These are phyloP conservation scores for Phanerotoma sp. DNA, from an alignment of 2,888 invertebrate genomes.

Conservation along the genomic window DNA sequence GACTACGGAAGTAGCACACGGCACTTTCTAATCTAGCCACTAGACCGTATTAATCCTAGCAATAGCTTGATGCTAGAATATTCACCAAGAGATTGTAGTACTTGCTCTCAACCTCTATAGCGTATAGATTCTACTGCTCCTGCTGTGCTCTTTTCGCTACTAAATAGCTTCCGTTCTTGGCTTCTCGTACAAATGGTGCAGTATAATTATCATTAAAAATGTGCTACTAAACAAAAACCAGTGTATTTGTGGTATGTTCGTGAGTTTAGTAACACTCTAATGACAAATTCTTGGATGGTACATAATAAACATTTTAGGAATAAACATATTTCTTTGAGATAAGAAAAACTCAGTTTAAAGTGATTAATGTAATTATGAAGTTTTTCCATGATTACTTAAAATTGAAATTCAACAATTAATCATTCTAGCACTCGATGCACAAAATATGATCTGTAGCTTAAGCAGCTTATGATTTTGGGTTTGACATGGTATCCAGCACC, in stretches of 20 bases:
- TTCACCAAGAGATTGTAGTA: constrained; percentile 4
- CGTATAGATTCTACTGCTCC: background rate
- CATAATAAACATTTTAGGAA: too few species aligned
- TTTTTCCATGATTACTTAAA: too few species aligned
- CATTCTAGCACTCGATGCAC: too few species aligned
- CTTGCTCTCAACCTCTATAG: constrained; percentile 2
- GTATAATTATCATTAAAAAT: background rate
- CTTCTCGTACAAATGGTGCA: constrained; percentile 2
- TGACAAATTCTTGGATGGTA: too few species aligned
- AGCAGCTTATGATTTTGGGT: too few species aligned
- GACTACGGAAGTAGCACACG: constrained; percentile 18
- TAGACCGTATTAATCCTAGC: constrained; percentile 32
- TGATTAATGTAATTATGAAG: too few species aligned
- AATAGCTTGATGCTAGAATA: constrained; percentile 26
- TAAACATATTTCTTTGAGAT: too few species aligned
- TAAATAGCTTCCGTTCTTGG: background rate
- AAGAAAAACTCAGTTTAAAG: too few species aligned
- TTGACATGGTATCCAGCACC: too few species aligned
- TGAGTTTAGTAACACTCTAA: too few species aligned
- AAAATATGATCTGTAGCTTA: too few species aligned
- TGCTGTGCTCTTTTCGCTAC: background rate
- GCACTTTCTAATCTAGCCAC: constrained; percentile 32
- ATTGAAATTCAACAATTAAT: too few species aligned
- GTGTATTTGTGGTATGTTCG: background rate
- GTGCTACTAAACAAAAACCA: background rate